These are phyloP conservation scores for Sebastes goodei DNA, from an alignment of 2,797 vertebrate species.

Conservation along the genomic window DNA sequence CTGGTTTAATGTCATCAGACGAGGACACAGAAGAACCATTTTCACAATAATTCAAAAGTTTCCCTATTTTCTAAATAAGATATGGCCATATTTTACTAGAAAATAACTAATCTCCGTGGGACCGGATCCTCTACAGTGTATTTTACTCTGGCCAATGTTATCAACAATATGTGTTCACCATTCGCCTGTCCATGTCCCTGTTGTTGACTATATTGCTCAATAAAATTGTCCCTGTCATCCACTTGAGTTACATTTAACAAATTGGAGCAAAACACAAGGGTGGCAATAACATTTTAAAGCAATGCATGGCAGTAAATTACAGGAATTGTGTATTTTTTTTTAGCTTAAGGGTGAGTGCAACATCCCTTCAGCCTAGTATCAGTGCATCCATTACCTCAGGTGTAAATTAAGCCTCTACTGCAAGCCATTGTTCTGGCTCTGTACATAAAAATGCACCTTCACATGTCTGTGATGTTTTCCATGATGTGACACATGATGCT, in stretches of 20 bases:
- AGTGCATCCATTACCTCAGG: neutral
- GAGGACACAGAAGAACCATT: neutral
- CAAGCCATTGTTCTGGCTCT: neutral
- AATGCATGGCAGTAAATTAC: neutral
- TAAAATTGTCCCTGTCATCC: neutral
- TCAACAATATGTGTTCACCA: neutral
- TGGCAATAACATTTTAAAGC: neutral
- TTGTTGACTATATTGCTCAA: neutral
- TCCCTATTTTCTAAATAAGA: neutral
- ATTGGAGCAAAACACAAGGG: neutral
- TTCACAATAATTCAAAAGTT: neutral
- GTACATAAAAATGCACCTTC: neutral
- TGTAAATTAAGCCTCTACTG: neutral
- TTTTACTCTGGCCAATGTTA: neutral
- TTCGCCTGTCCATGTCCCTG: neutral
- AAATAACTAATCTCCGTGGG: neutral
- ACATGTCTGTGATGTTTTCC: neutral
- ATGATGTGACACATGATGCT: neutral
- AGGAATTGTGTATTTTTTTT: neutral
- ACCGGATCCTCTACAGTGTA: neutral
- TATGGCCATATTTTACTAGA: neutral
- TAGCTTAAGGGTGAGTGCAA: neutral
- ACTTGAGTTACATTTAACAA: neutral
- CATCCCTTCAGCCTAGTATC: neutral
- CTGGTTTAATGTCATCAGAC: neutral